These are phyloP conservation scores for Drosophila albomicans DNA, from an alignment of 1,140 invertebrate genomes.

Conservation along the genomic window DNA sequence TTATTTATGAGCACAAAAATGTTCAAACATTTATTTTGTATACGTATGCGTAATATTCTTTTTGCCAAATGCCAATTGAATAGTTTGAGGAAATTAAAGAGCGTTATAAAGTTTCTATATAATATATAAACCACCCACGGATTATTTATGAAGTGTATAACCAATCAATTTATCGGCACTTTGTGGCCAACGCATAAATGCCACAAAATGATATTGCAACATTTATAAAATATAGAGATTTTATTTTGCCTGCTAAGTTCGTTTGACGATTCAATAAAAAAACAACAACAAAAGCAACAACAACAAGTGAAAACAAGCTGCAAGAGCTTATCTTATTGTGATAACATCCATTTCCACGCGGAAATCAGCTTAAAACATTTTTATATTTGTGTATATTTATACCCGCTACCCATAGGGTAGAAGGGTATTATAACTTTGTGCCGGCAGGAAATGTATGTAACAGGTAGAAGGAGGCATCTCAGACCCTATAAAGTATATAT, in stretches of 20 bases:
- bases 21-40: slow-evolving; percentile 10
- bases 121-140: slow-evolving; percentile 6
- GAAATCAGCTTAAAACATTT: slow-evolving; percentile 80
- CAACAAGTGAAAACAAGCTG: slow-evolving; percentile 4
- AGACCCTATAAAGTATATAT: too few species aligned
- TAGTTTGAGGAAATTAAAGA: slow-evolving; percentile 8
- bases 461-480: too few species aligned
- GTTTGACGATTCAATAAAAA: slow-evolving; percentile 41
- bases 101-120: slow-evolving; percentile 1
- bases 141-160: slow-evolving; percentile 25
- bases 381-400: slow-evolving; percentile 36
- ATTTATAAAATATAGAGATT: slow-evolving; percentile 42
- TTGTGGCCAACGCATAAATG: slow-evolving; percentile 39
- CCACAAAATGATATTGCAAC: slow-evolving; percentile 30
- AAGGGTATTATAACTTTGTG: too few species aligned
- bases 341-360: slow-evolving; percentile 68
- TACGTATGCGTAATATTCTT: neutral
- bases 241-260: slow-evolving; percentile 35
- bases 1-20: slow-evolving; percentile 44
- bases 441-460: too few species aligned
- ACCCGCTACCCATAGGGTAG: too few species aligned
- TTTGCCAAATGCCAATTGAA: slow-evolving; percentile 12
- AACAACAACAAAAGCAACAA: neutral
- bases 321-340: slow-evolving; percentile 66
- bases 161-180: slow-evolving; percentile 42